Percentiles rank a stretch among this genome's conserved stretches.
Evolutionary conservation across 2,888 invertebrate genomes (phyloP).

Genomic region (Drosophila anomalata): DNA sequence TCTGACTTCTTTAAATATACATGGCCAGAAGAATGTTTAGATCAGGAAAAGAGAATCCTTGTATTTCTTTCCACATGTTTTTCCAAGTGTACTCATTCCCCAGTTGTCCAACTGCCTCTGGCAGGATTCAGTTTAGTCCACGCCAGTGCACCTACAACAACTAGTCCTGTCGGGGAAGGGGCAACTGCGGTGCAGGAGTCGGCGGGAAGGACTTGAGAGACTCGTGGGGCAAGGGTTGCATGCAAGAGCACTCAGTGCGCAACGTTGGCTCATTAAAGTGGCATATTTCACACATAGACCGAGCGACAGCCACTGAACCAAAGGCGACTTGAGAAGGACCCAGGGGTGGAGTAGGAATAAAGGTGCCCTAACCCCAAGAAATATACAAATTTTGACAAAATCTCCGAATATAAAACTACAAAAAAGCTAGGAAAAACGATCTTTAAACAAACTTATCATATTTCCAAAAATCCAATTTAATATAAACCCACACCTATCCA

Average conservation of each 20-base stretch:
- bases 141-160: conserved; percentile 72
- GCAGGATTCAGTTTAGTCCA: conserved; percentile 67
- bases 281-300: conserved; percentile 76
- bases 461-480: background rate
- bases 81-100: conserved; percentile 4
- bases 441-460: background rate
- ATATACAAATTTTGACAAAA: background rate
- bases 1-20: too few species aligned
- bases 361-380: background rate
- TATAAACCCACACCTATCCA: background rate
- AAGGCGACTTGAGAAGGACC: conserved; percentile 36
- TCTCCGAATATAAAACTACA: background rate
- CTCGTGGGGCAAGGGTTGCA: conserved; percentile 24
- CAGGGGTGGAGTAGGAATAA: background rate
- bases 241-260: conserved; percentile 68
- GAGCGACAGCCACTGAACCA: conserved; percentile 39
- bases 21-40: too few species aligned
- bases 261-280: conserved; percentile 75
- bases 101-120: conserved; percentile 21
- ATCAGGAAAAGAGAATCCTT: background rate
- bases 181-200: conserved; percentile 8
- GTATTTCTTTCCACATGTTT: background rate
- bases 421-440: background rate
- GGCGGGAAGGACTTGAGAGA: conserved; percentile 19
- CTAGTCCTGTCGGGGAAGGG: conserved; percentile 27